Conservation (phyloP, 2,113 vertebrate species). For the Rhea pennata region DNA sequence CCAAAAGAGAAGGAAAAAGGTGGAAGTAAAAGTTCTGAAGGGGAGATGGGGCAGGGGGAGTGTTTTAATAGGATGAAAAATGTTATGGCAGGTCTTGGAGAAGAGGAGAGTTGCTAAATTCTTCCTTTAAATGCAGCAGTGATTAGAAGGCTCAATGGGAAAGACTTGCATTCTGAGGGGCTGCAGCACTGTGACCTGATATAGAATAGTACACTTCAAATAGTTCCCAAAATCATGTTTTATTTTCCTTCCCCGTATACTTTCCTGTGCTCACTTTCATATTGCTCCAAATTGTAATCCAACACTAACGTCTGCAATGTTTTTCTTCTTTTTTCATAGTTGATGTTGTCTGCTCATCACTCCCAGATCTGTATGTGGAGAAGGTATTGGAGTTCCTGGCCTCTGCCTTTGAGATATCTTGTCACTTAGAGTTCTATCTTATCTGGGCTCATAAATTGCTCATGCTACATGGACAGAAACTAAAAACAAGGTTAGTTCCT, state of each 20-base stretch:
- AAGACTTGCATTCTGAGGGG: neutral
- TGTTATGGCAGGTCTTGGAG: neutral
- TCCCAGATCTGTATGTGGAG: conserved; percentile 92
- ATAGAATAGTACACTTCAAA: neutral
- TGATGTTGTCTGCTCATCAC: conserved; percentile 83
- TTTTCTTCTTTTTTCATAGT: conserved; percentile 72
- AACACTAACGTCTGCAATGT: neutral
- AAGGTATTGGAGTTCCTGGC: conserved; percentile 90
- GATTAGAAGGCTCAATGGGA: neutral
- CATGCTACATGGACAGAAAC: conserved; percentile 87
- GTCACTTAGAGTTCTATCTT: conserved; percentile 95
- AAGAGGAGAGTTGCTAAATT: neutral
- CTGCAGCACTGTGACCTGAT: neutral
- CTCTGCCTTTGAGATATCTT: conserved; percentile 84
- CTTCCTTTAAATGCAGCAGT: neutral
- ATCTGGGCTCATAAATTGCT: conserved; percentile 89
- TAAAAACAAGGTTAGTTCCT: conserved; percentile 86
- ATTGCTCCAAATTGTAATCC: neutral
- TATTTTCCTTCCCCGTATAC: neutral
- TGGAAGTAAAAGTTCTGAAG: neutral
- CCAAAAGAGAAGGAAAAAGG: neutral
- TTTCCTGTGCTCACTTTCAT: neutral
- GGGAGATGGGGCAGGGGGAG: neutral
- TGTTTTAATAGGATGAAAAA: neutral
- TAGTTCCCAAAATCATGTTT: neutral